Base-by-base conservation (phyloP, 92 coral and sea anemone species). In the Porites rus region DNA sequence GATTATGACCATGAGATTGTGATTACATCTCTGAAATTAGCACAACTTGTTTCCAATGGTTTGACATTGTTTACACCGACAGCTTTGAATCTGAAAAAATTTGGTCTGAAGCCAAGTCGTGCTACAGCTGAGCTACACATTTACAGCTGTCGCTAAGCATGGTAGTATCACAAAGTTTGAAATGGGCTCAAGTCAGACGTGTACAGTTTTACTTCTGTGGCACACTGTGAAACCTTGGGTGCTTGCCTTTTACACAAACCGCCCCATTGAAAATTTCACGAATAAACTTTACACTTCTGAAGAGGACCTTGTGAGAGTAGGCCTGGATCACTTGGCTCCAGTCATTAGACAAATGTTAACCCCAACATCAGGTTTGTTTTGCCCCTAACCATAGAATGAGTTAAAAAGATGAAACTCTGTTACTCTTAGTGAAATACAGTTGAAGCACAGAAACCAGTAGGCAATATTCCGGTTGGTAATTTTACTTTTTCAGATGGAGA, bases 381-480 rank as follows among this genome's bases (percentile, higher is more conserved):
- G 25, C 25, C 68, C 68, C 68, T 22, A 64, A 64, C 68, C 68
- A 64, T 64, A 64, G 1, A 64, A 64, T 64, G 68, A 64, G 18
- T 64, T 64, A 64, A 64, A 64, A 64, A 11, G 24, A 64, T 64
- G 68, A 64, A 64, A 64, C 68, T 70, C 51, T 70, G 74, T 46
- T 7, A 31, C 17, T 70, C 8, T 64, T 64, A 52, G 25, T 51
- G 14, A 52, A 20, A 17, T 59, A 10, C 0, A 24, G 0, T 24
- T 24, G 25, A 24, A 24, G 25, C 25, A 24, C 25, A 24, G 25
- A 24, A 24, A 24, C 25, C 25, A 24, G 25, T 24, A 24, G 25
- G 25, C 25, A 24, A 24, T 24, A 24, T 24, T 50, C 14, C 62
- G 81, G 87, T 31, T 87, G 91, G 91, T 46, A 84, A 61, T 64